Base-by-base conservation (phyloP, 2,888 invertebrate species). In the Lochmaea crataegi region DNA sequence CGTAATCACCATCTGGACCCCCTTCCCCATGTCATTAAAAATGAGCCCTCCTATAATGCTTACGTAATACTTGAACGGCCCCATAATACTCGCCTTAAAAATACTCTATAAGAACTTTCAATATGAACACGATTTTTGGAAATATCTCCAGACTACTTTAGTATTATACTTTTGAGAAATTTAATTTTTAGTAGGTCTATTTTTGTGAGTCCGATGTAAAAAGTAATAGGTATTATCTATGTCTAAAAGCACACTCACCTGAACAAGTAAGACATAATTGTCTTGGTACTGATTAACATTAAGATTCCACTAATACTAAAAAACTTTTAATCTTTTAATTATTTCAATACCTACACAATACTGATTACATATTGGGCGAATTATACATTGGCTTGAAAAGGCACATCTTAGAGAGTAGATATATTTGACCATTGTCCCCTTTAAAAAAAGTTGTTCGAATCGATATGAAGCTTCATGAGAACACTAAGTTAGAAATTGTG, bases 231-330 rank as follows among this genome's bases (percentile, higher is more conserved):
- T 32, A 32, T 32, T 14, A 58, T 53, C n/a, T n/a, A 16, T 53
- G 5, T 58, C 18, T 58, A 26, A 22, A 58, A 26, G 32, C 61
- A 61, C 41, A 41, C 16, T 41, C 32, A 32, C 41, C n/a, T 38
- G 10, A 41, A 61, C 11, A 61, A 61, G 41, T 51, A 51, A 61
- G 38, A 38, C 38, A 61, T 18, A 16, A 38, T 57, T 57, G 57
- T 57, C 38, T 61, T 61, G 61, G 61, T 61, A 61, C 61, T 61
- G 61, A 61, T 38, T 61, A 61, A 61, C 16, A 10, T 61, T 32
- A 61, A 38, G 26, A 57, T 57, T 57, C 5, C 14, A 26, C 26
- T 57, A 22, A 57, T 18, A 3, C 26, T 1, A 18, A 22, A 57
- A 14, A 18, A 5, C 7, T 0, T 53, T 53, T 53, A 2, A 16